Evolutionary conservation across 2,113 vertebrate genomes (phyloP), one percentile per base, ranked within the genome.

Genomic region (Sphyrna mokarran): DNA sequence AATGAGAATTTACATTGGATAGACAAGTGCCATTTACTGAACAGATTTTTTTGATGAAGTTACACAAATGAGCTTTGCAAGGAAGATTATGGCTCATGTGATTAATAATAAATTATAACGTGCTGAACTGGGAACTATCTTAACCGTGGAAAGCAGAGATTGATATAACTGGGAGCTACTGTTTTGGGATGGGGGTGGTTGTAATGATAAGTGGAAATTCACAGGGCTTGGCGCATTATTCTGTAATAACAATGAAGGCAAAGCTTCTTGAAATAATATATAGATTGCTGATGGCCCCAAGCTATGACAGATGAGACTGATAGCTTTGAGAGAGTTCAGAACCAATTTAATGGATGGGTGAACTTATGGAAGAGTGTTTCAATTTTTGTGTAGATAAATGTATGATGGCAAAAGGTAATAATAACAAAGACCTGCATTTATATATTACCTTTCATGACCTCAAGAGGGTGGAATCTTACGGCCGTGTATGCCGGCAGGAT

Each of bases 201-300:
- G 58, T 10, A 68, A 93, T 37, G 2, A 93, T 93, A 1, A 63
- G 61, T n/a, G n/a, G 89, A 91, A 66, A 7, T 91, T 91, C 89
- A 91, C 37, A 10, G n/a, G 54, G 89, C 33, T 91, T 33, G 18
- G 33, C 33, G 37, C 37, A 66, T 14, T 10, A 93, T n/a, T 68
- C 33, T 33, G 20, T 37, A 93, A 37, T 37, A 66, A 66, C 89
- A 61, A 90, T 18, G 54, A 90, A 90, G 54, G 14, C 87, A 66
- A 37, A 63, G 58, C 20, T 68, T 66, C 61, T 93, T 93, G 89
- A 66, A 91, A 20, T 91, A 66, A 91, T 91, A 90, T 90, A 91
- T 22, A n/a, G 68, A 66, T 93, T 93, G 63, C 61, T 66, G 63
- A 93, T 68, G 33, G 66, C 16, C 33, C 5, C 6, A 66, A 63